phyloP scores from a whole-genome alignment of 2,888 invertebrate genomes.

The Meteorus colon region DNA sequence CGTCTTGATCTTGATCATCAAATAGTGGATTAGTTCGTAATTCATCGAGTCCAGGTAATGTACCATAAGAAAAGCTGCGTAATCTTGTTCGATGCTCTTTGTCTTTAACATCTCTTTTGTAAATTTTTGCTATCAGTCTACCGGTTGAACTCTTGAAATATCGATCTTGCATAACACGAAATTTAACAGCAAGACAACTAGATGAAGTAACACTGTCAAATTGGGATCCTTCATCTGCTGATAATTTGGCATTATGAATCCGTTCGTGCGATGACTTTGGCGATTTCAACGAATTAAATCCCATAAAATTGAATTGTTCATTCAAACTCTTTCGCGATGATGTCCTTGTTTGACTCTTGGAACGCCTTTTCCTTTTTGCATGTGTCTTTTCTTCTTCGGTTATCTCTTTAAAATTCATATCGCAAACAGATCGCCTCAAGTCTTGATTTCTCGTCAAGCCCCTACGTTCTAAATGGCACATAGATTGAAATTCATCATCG shows the following conservation, averaged over 20 bases:
- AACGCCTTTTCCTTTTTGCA: conserved; percentile 64
- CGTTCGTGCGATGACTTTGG: conserved; percentile 56
- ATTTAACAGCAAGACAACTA: conserved; percentile 80
- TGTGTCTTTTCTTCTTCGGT: conserved; percentile 62
- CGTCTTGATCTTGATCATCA: conserved; percentile 80
- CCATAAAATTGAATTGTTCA: conserved; percentile 61
- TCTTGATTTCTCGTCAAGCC: conserved; percentile 59
- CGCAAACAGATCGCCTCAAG: conserved; percentile 65
- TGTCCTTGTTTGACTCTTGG: conserved; percentile 67
- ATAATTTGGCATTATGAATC: conserved; percentile 47
- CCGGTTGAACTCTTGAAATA: conserved; percentile 83
- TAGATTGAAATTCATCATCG: conserved; percentile 60
- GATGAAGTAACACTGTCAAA: conserved; percentile 67
- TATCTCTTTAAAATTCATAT: conserved; percentile 62
- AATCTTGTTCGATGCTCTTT: conserved; percentile 68
- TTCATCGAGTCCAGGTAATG: conserved; percentile 82
- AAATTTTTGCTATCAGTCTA: conserved; percentile 81
- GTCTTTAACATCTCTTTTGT: conserved; percentile 71
- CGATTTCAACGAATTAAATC: conserved; percentile 56
- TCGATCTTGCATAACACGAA: conserved; percentile 81
- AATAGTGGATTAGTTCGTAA: conserved; percentile 80
- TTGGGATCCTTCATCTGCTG: conserved; percentile 46
- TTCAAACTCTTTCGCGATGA: conserved; percentile 52
- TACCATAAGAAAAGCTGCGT: conserved; percentile 84
- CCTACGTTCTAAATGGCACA: conserved; percentile 60